Evolutionary conservation across 2,797 vertebrate genomes (phyloP).

Genomic region (Notoglanidium macrostoma): DNA sequence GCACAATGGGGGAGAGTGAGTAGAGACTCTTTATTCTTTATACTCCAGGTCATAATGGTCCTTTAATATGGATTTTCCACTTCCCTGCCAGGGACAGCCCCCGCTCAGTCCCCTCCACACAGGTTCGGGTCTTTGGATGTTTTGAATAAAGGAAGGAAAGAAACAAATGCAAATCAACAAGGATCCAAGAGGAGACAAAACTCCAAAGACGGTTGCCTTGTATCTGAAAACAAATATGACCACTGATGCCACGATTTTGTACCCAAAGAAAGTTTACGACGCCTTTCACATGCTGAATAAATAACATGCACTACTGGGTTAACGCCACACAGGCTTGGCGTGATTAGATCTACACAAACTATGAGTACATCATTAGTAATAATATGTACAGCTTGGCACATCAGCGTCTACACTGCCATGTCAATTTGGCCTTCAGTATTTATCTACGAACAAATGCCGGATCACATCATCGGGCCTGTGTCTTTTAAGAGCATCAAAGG

Average conservation of each 20-base stretch:
- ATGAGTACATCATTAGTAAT: background rate
- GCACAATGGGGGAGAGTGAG: constrained; percentile 27
- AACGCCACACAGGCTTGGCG: background rate
- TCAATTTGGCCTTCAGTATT: background rate
- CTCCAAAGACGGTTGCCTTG: constrained; percentile 30
- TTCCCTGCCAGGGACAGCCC: constrained; percentile 63
- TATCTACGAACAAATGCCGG: constrained; percentile 22
- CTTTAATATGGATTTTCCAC: constrained; percentile 68
- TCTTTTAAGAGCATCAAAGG: constrained; percentile 51
- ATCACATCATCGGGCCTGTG: constrained; percentile 44
- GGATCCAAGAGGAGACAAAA: constrained; percentile 36
- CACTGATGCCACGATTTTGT: background rate
- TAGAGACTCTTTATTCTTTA: constrained; percentile 53
- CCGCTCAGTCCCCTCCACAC: constrained; percentile 48
- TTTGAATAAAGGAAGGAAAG: constrained; percentile 53
- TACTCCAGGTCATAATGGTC: constrained; percentile 64
- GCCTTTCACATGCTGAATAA: background rate
- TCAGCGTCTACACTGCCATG: constrained; percentile 8
- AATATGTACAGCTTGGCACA: background rate
- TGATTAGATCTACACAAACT: background rate
- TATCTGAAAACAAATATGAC: constrained; percentile 12
- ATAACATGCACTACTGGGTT: background rate
- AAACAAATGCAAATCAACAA: constrained; percentile 59
- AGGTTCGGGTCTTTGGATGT: constrained; percentile 26
- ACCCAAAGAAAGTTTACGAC: background rate